Conservation (phyloP, 2,888 invertebrate genomes). For the Drosophila melanosoma region DNA sequence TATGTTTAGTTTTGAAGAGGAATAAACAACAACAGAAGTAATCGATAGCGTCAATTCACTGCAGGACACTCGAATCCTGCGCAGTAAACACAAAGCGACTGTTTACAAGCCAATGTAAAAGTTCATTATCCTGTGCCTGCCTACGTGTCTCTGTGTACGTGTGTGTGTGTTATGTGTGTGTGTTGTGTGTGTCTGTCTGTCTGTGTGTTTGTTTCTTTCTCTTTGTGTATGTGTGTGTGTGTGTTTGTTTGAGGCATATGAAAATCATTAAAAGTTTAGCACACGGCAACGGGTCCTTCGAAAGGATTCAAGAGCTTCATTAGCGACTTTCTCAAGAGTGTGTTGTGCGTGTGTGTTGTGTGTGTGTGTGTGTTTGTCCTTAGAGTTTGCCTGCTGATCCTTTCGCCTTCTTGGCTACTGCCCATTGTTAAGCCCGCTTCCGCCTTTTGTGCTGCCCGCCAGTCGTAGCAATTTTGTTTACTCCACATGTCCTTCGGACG, state of each 20-base stretch:
- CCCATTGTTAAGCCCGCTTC: conserved; percentile 58
- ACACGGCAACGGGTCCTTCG: conserved; percentile 56
- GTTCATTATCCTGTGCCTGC: conserved; percentile 78
- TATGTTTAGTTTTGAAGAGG: conserved; percentile 6
- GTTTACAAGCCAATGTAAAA: conserved; percentile 65
- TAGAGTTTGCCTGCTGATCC: conserved; percentile 21
- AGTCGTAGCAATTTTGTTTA: conserved; percentile 63
- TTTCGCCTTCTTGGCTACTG: background rate
- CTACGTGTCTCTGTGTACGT: conserved; percentile 9
- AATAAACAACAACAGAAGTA: conserved; percentile 14
- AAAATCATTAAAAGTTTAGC: conserved; percentile 76
- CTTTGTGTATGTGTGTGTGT: conserved; percentile 4
- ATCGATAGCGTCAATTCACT: conserved; percentile 45
- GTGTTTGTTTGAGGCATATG: conserved; percentile 45
- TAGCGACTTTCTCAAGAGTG: conserved; percentile 77
- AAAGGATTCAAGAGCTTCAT: conserved; percentile 76
- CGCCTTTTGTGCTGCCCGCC: conserved; percentile 64
- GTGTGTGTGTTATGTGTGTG: conserved; percentile 2
- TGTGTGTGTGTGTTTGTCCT: conserved; percentile 22
- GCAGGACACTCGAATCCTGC: conserved; percentile 52
- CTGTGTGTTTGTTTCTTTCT: conserved; percentile 10
- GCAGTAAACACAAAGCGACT: conserved; percentile 54
- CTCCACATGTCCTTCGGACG: conserved; percentile 45
- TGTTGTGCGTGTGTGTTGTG: conserved; percentile 5
- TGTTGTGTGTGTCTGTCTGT: conserved; percentile 13